Conservation (phyloP, 1,140 invertebrate species). For the Sweltsa coloradensis region DNA sequence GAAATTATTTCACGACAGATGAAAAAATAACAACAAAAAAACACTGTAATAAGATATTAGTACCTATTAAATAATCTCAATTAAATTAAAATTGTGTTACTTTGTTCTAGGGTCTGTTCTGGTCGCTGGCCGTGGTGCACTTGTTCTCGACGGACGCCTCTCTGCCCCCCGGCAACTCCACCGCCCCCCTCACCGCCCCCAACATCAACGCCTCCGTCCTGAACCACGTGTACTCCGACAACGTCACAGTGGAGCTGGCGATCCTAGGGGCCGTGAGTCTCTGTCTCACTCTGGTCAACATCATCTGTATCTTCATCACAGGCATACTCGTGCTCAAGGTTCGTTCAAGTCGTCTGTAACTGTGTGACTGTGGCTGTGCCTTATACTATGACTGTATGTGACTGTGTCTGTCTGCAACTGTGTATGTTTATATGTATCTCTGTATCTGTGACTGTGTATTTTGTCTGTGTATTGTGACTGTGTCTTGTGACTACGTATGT, state of each 20-base stretch:
- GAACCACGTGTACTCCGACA: slow-evolving; percentile 34
- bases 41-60: too few relatives aligned
- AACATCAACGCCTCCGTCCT: slow-evolving; percentile 27
- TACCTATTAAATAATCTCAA: slow-evolving; percentile 3
- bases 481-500: too few relatives aligned
- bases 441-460: too few relatives aligned
- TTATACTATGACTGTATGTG: too few relatives aligned
- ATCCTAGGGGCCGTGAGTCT: slow-evolving; percentile 50
- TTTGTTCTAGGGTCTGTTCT: slow-evolving; percentile 53
- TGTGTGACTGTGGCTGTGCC: too few relatives aligned
- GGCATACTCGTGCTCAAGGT: slow-evolving; percentile 57
- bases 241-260: slow-evolving; percentile 42
- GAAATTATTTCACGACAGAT: too few relatives aligned
- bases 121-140: slow-evolving; percentile 46
- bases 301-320: slow-evolving; percentile 45
- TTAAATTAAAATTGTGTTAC: slow-evolving; percentile 12
- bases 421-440: too few relatives aligned
- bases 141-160: slow-evolving; percentile 30
- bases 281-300: slow-evolving; percentile 55
- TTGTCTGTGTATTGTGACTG: too few relatives aligned
- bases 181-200: background rate
- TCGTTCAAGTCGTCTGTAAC: too few relatives aligned
- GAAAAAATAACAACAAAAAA: too few relatives aligned
- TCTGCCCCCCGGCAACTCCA: background rate
- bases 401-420: too few relatives aligned